Conservation (phyloP, 2,888 invertebrate species). For the Stegana nigrithorax region DNA sequence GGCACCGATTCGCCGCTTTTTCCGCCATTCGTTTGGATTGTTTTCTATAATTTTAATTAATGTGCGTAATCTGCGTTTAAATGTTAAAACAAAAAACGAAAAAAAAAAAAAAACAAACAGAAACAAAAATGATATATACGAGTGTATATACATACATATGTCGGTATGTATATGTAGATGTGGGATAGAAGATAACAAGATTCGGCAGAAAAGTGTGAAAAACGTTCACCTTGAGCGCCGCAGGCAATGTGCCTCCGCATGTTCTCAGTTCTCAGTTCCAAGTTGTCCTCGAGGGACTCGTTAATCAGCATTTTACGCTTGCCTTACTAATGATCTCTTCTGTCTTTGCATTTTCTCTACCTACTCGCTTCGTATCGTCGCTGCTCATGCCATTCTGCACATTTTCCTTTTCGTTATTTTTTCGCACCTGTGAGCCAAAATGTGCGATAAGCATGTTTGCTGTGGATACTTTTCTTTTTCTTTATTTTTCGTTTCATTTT, state of each 20-base stretch:
- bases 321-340: slow-evolving; percentile 54
- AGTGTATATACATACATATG: background rate
- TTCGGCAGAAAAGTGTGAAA: background rate
- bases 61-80: background rate
- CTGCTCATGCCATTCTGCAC: background rate
- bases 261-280: background rate
- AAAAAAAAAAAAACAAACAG: background rate
- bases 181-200: background rate
- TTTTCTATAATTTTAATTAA: slow-evolving; percentile 10
- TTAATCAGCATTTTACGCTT: slow-evolving; percentile 61
- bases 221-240: no score
- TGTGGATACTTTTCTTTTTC: slow-evolving; percentile 18
- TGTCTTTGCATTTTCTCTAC: slow-evolving; percentile 30
- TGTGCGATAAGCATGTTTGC: slow-evolving; percentile 28
- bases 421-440: background rate
- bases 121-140: background rate
- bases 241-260: no score
- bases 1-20: no score
- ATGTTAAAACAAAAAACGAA: background rate
- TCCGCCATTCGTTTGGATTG: background rate
- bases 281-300: slow-evolving; percentile 47
- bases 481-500: no score
- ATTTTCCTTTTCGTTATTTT: background rate
- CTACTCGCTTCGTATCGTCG: slow-evolving; percentile 3
- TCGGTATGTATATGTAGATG: background rate